Evolutionary conservation across 2,888 invertebrate genomes (phyloP), one percentile per base, ranked within the genome.

Genomic region (Actias luna): DNA sequence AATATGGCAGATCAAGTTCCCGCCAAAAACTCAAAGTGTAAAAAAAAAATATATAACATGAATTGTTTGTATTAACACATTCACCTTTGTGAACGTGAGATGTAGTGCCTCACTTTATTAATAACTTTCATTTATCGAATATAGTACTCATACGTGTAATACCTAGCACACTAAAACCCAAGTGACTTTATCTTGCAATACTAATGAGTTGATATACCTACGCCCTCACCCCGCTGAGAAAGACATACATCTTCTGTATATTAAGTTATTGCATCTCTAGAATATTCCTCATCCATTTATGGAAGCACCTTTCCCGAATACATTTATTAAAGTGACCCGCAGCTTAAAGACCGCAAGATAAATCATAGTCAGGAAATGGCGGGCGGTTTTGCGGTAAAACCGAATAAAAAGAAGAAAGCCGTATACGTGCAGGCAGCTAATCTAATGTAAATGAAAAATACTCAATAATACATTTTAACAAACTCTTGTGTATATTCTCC

Each of bases 251-350:
- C 79, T 75, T 82, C 73, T 77, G 77, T 84, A 82, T 83, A 83
- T 84, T 81, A 87, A 79, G 80, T 87, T 85, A 87, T 87, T 87
- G 84, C 87, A 85, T 85, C 80, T 78, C 80, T 78, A 83, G 82
- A 85, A 82, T 82, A 82, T 82, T 81, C 77, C 75, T 81, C 87
- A 84, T 88, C 85, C 79, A 88, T 87, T 87, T 85, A 78, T 76
- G 74, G 77, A 80, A 82, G 84, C 84, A 86, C 86, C 87, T 88
- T 87, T 79, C 85, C 88, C 84, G 83, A 89, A 90, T 87, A 89
- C 87, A 90, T 92, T 90, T 91, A 91, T 91, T 89, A 90, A 90
- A 90, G 87, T 89, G 92, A 92, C 91, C 91, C 90, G 80, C 84
- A 83, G 87, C 86, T 85, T 83, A 83, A 82, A 85, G 81, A 79